Percentiles rank a stretch among this genome's conserved stretches.
These are phyloP conservation scores for Yponomeuta sedellus DNA, from an alignment of 2,888 invertebrate species.

Conservation along the genomic window DNA sequence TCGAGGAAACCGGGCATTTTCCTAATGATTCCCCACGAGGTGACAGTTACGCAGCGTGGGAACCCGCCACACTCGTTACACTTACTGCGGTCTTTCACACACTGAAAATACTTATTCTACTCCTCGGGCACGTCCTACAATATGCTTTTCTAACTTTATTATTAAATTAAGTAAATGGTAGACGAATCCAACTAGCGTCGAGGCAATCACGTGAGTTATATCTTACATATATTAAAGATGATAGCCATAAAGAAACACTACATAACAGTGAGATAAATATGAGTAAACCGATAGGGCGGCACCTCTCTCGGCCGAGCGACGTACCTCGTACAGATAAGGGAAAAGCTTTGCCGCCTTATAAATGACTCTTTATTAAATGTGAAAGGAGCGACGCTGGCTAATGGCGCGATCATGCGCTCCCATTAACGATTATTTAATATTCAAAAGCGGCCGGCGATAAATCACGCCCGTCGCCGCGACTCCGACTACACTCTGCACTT, in stretches of 20 bases:
- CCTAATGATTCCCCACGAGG: constrained; percentile 55
- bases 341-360: constrained; percentile 73
- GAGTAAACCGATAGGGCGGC: constrained; percentile 73
- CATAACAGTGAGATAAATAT: constrained; percentile 46
- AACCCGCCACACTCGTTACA: constrained; percentile 45
- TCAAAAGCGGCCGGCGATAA: constrained; percentile 73
- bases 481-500: constrained; percentile 69
- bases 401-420: constrained; percentile 77
- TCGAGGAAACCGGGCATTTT: constrained; percentile 51
- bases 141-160: background rate
- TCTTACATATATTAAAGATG: constrained; percentile 16
- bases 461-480: constrained; percentile 68
- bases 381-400: constrained; percentile 72
- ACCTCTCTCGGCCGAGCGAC: constrained; percentile 71
- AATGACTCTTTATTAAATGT: constrained; percentile 77
- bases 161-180: constrained; percentile 5
- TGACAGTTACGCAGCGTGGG: constrained; percentile 59
- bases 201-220: constrained; percentile 9
- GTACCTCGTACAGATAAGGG: constrained; percentile 72
- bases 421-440: constrained; percentile 77
- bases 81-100: constrained; percentile 16
- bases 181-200: background rate
- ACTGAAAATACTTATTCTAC: background rate
- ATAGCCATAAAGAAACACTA: constrained; percentile 15
- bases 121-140: too few relatives aligned